These are phyloP conservation scores for Bimastos eiseni DNA, from an alignment of 2,888 invertebrate species.

Conservation along the genomic window DNA sequence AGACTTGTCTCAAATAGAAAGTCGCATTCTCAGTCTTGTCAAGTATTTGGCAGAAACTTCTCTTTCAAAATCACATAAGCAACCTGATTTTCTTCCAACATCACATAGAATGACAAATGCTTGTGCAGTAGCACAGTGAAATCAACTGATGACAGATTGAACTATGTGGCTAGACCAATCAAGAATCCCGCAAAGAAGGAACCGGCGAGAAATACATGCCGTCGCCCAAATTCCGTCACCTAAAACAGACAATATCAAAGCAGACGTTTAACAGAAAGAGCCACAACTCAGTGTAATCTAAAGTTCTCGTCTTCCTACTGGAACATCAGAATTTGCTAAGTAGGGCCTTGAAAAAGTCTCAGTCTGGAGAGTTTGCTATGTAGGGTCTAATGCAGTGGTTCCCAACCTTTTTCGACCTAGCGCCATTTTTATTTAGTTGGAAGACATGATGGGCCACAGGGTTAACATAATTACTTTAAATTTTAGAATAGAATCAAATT, in stretches of 20 bases:
- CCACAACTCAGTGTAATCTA: neutral
- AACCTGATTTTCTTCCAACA: neutral
- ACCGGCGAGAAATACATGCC: neutral
- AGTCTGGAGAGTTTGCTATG: too few relatives aligned
- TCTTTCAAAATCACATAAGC: constrained; percentile 9
- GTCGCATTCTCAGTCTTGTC: neutral
- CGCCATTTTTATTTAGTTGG: too few relatives aligned
- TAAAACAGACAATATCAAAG: neutral
- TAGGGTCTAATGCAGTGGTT: too few relatives aligned
- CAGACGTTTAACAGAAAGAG: neutral
- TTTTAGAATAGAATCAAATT: too few relatives aligned
- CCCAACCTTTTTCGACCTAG: too few relatives aligned
- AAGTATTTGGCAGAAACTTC: neutral
- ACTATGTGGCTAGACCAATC: neutral
- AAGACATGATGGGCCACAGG: too few relatives aligned
- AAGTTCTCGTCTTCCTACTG: neutral
- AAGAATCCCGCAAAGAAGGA: constrained; percentile 20
- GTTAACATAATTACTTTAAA: too few relatives aligned
- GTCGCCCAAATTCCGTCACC: neutral
- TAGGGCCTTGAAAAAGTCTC: too few relatives aligned
- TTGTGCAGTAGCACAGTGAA: neutral
- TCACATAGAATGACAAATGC: constrained; percentile 4
- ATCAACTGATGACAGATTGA: too few relatives aligned
- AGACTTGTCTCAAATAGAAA: neutral
- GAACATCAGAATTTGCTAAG: too few relatives aligned